Conservation (phyloP, 2,888 invertebrate genomes). For the Ctena decussata region DNA sequence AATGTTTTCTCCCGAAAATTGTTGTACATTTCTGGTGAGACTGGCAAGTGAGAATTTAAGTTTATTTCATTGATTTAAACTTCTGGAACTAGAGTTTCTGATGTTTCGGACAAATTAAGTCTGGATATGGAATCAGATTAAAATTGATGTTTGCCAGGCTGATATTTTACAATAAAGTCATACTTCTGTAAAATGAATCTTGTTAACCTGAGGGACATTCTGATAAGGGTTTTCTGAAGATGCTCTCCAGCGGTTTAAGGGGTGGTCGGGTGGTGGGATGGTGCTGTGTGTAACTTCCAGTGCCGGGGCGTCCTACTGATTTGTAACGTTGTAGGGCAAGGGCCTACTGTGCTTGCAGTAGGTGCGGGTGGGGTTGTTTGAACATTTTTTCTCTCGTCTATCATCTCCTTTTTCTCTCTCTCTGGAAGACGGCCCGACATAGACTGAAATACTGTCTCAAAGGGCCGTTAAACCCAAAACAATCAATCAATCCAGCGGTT, state of each 20-base stretch:
- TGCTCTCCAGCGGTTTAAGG: slow-evolving; percentile 46
- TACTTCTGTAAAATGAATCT: slow-evolving; percentile 42
- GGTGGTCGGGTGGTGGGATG: too few species aligned
- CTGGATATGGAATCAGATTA: slow-evolving; percentile 47
- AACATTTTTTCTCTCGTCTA: too few species aligned
- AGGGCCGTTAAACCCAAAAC: too few species aligned
- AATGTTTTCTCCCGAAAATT: slow-evolving; percentile 36
- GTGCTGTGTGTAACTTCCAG: too few species aligned
- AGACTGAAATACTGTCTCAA: too few species aligned
- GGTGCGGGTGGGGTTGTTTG: too few species aligned
- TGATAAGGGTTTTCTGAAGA: slow-evolving; percentile 36
- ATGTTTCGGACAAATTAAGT: slow-evolving; percentile 6
- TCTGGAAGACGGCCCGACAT: too few species aligned
- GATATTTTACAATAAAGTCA: slow-evolving; percentile 51
- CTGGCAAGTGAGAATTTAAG: slow-evolving; percentile 34
- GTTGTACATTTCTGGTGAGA: slow-evolving; percentile 27
- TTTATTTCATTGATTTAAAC: slow-evolving; percentile 30
- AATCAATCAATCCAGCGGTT: too few species aligned
- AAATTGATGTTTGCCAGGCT: slow-evolving; percentile 52
- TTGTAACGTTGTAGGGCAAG: too few species aligned
- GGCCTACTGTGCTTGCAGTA: too few species aligned
- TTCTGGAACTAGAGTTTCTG: slow-evolving; percentile 13
- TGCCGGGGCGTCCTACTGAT: too few species aligned
- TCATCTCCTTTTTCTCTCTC: too few species aligned
- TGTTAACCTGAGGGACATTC: slow-evolving; percentile 24